Evolutionary conservation across 92 coral and sea anemone species (phyloP).

Genomic region (Epizoanthus rinbou): DNA sequence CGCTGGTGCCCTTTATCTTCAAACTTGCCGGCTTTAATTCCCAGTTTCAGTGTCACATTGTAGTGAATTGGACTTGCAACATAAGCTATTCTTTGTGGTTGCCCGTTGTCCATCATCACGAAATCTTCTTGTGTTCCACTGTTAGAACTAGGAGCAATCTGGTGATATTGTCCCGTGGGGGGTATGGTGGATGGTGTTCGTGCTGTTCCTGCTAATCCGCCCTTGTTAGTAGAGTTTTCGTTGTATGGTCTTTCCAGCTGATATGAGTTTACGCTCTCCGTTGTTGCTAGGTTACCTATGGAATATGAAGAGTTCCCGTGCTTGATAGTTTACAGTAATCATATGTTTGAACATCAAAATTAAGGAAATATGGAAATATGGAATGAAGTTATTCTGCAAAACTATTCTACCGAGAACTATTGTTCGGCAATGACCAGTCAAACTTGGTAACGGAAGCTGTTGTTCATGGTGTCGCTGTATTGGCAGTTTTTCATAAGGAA

Average conservation of each 20-base stretch:
- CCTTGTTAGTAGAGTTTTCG: constrained; percentile 27
- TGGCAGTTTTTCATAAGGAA: no score
- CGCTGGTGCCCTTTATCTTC: constrained; percentile 73
- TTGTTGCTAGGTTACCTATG: constrained; percentile 13
- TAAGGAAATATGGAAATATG: no score
- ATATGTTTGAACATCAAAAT: no score
- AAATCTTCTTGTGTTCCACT: constrained; percentile 60
- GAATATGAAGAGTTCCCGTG: neutral
- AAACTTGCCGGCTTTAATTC: constrained; percentile 85
- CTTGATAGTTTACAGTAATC: no score
- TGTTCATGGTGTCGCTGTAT: no score
- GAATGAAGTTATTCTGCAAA: no score
- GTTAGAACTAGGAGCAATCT: constrained; percentile 19
- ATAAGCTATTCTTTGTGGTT: constrained; percentile 64
- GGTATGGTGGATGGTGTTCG: neutral
- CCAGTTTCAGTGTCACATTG: constrained; percentile 78
- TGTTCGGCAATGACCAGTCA: no score
- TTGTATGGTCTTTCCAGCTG: constrained; percentile 5
- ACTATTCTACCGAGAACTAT: no score
- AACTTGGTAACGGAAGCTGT: no score
- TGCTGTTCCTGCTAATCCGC: constrained; percentile 8
- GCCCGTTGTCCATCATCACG: constrained; percentile 59
- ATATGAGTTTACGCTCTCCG: neutral
- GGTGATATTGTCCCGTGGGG: neutral
- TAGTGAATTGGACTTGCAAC: constrained; percentile 67